A percentile compares a stretch with the other conserved stretches of the same genome.
These are phyloP conservation scores for Rhynchotus rufescens DNA, from an alignment of 2,797 vertebrate genomes.

Conservation along the genomic window DNA sequence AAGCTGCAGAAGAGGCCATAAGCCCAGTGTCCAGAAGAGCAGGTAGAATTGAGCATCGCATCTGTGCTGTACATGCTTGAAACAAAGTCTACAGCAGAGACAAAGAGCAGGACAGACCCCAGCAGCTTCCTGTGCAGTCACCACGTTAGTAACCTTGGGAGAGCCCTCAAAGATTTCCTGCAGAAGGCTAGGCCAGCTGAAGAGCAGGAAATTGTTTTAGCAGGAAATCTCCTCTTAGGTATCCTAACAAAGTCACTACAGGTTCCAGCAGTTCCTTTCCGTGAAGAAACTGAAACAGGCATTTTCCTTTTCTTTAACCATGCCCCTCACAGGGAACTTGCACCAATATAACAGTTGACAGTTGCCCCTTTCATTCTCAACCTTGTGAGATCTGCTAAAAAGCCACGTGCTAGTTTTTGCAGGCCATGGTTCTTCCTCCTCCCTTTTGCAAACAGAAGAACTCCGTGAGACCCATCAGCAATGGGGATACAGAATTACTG, in stretches of 20 bases:
- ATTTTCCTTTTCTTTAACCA: neutral
- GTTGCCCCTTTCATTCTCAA: neutral
- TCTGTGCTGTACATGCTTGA: neutral
- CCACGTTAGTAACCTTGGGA: accelerated
- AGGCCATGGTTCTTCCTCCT: neutral
- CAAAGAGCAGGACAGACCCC: neutral
- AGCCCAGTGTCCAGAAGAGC: neutral
- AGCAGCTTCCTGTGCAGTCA: neutral
- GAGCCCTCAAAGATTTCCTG: neutral
- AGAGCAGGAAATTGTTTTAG: slow-evolving; percentile 3
- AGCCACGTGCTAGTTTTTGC: accelerated
- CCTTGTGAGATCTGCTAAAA: neutral
- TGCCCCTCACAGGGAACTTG: accelerated
- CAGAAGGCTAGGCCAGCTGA: neutral
- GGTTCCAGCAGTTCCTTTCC: neutral
- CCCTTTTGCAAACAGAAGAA: neutral
- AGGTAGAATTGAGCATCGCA: neutral
- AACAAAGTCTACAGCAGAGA: neutral
- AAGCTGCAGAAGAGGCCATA: neutral
- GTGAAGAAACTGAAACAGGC: neutral
- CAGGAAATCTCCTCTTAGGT: neutral
- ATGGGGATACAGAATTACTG: neutral
- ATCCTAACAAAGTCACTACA: neutral
- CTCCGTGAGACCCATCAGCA: accelerated
- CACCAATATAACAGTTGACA: neutral